These are phyloP conservation scores for Drosophila eugracilis DNA, from an alignment of 1,140 invertebrate genomes.

Conservation along the genomic window DNA sequence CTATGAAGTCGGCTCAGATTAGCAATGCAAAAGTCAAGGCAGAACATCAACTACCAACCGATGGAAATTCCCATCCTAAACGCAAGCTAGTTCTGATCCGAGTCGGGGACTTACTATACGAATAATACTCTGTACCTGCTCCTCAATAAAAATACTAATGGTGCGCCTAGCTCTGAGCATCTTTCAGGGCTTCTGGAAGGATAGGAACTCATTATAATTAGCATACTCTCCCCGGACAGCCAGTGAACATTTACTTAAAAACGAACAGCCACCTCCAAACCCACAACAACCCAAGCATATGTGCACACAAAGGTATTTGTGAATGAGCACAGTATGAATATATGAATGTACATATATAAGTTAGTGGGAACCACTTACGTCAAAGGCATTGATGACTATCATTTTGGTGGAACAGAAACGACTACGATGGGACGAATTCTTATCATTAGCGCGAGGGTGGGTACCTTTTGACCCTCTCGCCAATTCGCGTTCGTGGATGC, in stretches of 20 bases:
- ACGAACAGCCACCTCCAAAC: conserved; percentile 7
- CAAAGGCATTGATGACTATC: conserved; percentile 76
- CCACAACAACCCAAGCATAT: conserved; percentile 16
- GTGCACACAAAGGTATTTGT: background rate
- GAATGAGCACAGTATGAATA: background rate
- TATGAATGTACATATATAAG: conserved; percentile 1
- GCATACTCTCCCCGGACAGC: background rate
- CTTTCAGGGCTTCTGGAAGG: conserved; percentile 30
- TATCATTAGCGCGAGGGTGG: conserved; percentile 59
- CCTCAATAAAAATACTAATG: conserved; percentile 65
- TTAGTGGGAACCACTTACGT: conserved; percentile 62
- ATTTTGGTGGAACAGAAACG: conserved; percentile 55
- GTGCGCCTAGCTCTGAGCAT: conserved; percentile 66
- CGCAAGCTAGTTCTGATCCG: conserved; percentile 12
- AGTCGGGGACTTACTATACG: conserved; percentile 27
- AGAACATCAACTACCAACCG: conserved; percentile 8
- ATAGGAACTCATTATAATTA: conserved; percentile 11
- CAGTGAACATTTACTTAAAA: conserved; percentile 11
- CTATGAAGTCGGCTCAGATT: conserved; percentile 2
- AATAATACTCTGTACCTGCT: conserved; percentile 54
- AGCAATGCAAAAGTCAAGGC: conserved; percentile 11
- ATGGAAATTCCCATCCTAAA: conserved; percentile 10
- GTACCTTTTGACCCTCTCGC: conserved; percentile 22
- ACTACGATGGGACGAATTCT: conserved; percentile 62
- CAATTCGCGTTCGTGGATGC: conserved; percentile 50